phyloP scores from a whole-genome alignment of 2,888 invertebrate species.

The Hermaeophaga mercurialis region DNA sequence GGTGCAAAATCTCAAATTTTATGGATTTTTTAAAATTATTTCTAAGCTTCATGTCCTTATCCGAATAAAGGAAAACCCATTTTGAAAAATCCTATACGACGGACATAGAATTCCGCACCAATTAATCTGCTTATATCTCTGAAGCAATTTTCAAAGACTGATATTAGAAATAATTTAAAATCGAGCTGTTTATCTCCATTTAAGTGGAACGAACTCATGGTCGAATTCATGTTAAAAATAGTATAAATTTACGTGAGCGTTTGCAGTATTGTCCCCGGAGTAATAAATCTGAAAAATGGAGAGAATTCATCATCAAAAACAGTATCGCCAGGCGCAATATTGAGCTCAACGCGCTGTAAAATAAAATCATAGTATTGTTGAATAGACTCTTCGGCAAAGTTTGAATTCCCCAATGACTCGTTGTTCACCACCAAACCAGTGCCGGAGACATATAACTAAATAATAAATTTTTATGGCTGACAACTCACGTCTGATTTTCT shows the following conservation, averaged over 20 bases:
- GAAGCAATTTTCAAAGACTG: too few species aligned
- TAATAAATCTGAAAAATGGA: slow-evolving; percentile 23
- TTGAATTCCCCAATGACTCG: slow-evolving; percentile 13
- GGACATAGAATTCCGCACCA: too few species aligned
- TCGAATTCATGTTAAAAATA: slow-evolving; percentile 16
- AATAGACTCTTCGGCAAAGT: slow-evolving; percentile 26
- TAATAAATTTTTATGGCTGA: too few species aligned
- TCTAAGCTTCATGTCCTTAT: too few species aligned
- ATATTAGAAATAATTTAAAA: too few species aligned
- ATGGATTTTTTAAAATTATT: too few species aligned
- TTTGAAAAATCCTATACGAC: too few species aligned
- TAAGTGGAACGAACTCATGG: slow-evolving; percentile 9
- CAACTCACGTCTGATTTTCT: too few species aligned
- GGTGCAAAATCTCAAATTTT: too few species aligned
- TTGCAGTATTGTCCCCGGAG: slow-evolving; percentile 16
- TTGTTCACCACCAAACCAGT: slow-evolving; percentile 14
- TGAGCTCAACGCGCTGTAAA: slow-evolving; percentile 27
- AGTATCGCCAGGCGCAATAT: slow-evolving; percentile 22
- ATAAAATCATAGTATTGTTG: slow-evolving; percentile 26
- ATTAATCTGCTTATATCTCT: too few species aligned
- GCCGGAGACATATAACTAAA: too few species aligned
- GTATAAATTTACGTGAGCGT: slow-evolving; percentile 11
- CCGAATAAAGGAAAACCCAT: too few species aligned
- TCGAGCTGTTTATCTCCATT: slow-evolving; percentile 9
- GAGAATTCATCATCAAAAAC: slow-evolving; percentile 21